Conservation (phyloP, 2,888 invertebrate genomes). For the Lithophane semibrunnea region DNA sequence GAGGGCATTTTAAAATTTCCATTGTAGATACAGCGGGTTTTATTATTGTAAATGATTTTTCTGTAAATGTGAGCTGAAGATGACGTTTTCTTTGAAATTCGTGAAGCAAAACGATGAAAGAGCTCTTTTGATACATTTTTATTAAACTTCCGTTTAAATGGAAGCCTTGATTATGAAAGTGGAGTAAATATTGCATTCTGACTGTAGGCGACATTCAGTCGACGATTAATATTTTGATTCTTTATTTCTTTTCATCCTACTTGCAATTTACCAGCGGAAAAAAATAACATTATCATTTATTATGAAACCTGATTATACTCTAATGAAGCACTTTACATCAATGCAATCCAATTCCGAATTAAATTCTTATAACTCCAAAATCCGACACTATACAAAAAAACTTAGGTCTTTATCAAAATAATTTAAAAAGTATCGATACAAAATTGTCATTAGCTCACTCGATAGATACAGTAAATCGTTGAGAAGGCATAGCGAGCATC, state of each 20-base stretch:
- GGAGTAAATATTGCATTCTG: background rate
- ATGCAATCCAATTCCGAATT: background rate
- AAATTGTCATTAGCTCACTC: conserved; percentile 20
- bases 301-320: background rate
- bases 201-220: background rate
- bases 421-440: conserved; percentile 5
- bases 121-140: background rate
- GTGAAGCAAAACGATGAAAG: background rate
- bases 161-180: background rate
- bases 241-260: background rate
- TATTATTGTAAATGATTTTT: background rate
- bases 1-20: background rate
- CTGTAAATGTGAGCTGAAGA: background rate
- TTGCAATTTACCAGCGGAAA: background rate
- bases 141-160: conserved; percentile 1
- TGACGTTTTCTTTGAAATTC: background rate
- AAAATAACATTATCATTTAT: background rate
- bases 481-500: conserved; percentile 13
- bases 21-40: background rate
- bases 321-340: background rate
- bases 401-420: background rate
- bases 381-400: background rate
- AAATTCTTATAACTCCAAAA: background rate
- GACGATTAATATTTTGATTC: background rate
- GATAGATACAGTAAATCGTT: conserved; percentile 16